These are phyloP conservation scores for Drosophila nikananu DNA, from an alignment of 1,140 invertebrate genomes.

Conservation along the genomic window DNA sequence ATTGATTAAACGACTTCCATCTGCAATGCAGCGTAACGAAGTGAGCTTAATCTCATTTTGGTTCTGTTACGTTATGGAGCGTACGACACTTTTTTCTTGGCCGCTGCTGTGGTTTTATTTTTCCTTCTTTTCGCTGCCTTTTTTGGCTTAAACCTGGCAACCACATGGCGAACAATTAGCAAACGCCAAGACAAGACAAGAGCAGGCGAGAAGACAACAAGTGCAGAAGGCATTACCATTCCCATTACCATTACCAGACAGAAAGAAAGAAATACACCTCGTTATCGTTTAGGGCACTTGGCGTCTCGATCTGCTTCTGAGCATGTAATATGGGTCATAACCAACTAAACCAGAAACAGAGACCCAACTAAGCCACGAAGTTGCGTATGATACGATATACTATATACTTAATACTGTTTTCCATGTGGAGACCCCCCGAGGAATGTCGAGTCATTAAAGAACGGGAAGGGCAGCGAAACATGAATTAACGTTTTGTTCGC, in stretches of 20 bases:
- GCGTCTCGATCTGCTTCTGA: conserved; percentile 40
- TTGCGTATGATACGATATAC: conserved; percentile 13
- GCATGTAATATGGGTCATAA: conserved; percentile 69
- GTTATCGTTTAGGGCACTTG: conserved; percentile 48
- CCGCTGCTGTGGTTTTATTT: conserved; percentile 8
- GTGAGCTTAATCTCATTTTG: conserved; percentile 31
- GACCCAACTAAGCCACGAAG: conserved; percentile 13
- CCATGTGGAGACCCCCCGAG: neutral
- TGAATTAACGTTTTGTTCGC: conserved; percentile 10
- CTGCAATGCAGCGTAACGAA: conserved; percentile 69
- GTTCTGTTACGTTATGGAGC: conserved; percentile 60
- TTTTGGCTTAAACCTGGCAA: conserved; percentile 3
- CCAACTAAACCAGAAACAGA: conserved; percentile 67
- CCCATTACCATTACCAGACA: conserved; percentile 26
- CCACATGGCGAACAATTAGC: conserved; percentile 69
- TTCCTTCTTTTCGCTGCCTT: neutral
- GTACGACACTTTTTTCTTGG: conserved; percentile 43
- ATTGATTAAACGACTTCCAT: conserved; percentile 43
- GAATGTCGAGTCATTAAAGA: conserved; percentile 71
- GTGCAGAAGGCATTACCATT: conserved; percentile 41
- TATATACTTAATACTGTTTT: conserved; percentile 15
- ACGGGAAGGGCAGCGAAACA: conserved; percentile 33
- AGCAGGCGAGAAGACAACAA: conserved; percentile 16
- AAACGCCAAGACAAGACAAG: conserved; percentile 13
- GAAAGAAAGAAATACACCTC: conserved; percentile 31